Percentiles rank a stretch among this genome's conserved stretches.
phyloP scores from a whole-genome alignment of 2,888 invertebrate species.

The Leucozona laternaria region DNA sequence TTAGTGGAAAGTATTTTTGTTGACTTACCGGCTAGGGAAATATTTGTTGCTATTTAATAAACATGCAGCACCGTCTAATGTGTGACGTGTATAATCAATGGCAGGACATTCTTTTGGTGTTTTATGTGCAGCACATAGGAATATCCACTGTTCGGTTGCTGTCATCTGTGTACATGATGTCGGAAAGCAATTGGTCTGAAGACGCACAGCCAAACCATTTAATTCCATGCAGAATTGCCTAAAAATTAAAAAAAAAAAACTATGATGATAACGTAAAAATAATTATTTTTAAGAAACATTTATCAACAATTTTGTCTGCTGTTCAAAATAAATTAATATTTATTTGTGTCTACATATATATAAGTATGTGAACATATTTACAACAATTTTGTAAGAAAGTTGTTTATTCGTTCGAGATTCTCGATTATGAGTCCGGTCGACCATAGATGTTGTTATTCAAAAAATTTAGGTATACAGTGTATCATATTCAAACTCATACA shows the following conservation, averaged over 20 bases:
- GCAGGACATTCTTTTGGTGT: constrained; percentile 99
- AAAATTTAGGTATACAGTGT: no score
- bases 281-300: no score
- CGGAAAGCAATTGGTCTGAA: constrained; percentile 98
- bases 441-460: no score
- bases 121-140: constrained; percentile 99
- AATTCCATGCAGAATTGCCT: constrained; percentile 99
- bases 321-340: no score
- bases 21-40: constrained; percentile 96
- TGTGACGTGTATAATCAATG: constrained; percentile 99
- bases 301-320: no score
- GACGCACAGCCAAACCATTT: constrained; percentile 98
- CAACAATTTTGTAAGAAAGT: no score
- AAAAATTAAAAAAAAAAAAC: constrained; percentile 35
- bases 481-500: no score
- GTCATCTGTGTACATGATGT: constrained; percentile 99
- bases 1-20: not conserved
- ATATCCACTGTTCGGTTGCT: constrained; percentile 99
- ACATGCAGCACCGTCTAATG: constrained; percentile 99
- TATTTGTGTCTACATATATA: no score
- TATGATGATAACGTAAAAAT: not conserved
- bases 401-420: no score
- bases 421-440: no score
- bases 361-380: no score
- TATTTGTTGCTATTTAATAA: constrained; percentile 99